Percentiles rank a stretch among this genome's conserved stretches.
Evolutionary conservation across 2,888 invertebrate genomes (phyloP).

Genomic region (Agonopterix alstromeriana): DNA sequence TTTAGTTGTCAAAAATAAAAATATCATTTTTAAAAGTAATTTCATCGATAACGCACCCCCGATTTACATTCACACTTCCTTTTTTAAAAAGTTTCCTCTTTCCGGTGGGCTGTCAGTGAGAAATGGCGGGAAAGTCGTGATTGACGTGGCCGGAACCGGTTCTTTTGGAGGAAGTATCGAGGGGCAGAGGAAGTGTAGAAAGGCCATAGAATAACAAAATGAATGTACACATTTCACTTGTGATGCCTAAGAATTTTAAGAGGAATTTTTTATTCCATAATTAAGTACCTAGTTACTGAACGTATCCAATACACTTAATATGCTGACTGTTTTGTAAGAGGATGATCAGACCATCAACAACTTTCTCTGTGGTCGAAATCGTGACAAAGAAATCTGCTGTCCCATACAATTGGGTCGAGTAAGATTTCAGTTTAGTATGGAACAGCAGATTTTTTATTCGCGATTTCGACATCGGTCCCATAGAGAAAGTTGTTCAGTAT

Average conservation of each 20-base stretch:
- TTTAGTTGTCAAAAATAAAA: no score
- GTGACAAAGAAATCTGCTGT: no score
- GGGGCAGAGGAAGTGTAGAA: conserved; percentile 11
- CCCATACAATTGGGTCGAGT: no score
- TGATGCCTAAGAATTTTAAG: neutral
- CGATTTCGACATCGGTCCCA: no score
- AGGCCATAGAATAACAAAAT: conserved; percentile 2
- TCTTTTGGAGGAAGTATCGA: conserved; percentile 9
- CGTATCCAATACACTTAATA: no score
- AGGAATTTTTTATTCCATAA: neutral
- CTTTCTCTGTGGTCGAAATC: no score
- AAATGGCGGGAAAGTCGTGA: conserved; percentile 51
- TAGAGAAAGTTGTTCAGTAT: no score
- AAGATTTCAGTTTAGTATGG: no score
- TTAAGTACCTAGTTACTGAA: no score
- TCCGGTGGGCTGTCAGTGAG: conserved; percentile 50
- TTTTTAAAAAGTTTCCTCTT: conserved; percentile 32
- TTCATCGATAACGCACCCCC: conserved; percentile 1
- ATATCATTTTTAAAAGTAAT: neutral
- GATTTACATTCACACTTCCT: conserved; percentile 10
- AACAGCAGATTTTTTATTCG: no score
- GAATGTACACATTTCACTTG: neutral
- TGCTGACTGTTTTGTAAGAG: no score
- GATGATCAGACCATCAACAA: no score
- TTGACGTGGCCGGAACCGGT: conserved; percentile 49